A percentile compares a stretch with the other conserved stretches of the same genome.
Evolutionary conservation across 2,888 invertebrate genomes (phyloP).

Genomic region (Parnassius smintheus): DNA sequence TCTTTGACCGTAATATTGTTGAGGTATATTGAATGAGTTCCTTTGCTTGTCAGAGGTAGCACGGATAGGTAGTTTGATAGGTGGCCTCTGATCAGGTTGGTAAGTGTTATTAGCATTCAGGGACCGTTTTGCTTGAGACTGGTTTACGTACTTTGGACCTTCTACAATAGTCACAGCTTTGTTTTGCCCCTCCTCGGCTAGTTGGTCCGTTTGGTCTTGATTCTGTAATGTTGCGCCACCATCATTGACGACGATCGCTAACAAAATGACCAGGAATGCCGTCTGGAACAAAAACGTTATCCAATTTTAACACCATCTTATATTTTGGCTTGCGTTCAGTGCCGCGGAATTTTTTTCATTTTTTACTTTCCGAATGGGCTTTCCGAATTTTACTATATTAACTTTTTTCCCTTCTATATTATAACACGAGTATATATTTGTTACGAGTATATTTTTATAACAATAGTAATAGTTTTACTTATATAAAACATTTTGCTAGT

Average conservation of each 20-base stretch:
- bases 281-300: slow-evolving; percentile 54
- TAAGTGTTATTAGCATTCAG: slow-evolving; percentile 42
- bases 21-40: slow-evolving; percentile 45
- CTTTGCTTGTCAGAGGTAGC: slow-evolving; percentile 48
- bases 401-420: no score
- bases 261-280: slow-evolving; percentile 72
- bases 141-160: slow-evolving; percentile 48
- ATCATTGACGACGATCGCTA: slow-evolving; percentile 71
- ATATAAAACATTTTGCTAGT: no score
- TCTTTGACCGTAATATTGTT: slow-evolving; percentile 48
- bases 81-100: slow-evolving; percentile 49
- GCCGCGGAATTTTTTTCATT: no score
- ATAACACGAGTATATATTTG: no score
- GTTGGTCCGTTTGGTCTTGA: slow-evolving; percentile 55
- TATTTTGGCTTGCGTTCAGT: no score
- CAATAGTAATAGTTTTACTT: no score
- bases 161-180: slow-evolving; percentile 57
- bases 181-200: slow-evolving; percentile 65
- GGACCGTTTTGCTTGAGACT: slow-evolving; percentile 30
- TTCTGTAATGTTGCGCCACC: slow-evolving; percentile 59
- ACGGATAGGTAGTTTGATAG: slow-evolving; percentile 63
- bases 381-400: no score
- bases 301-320: background rate
- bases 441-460: no score
- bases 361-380: no score